These are phyloP conservation scores for Malurus splendens DNA, from an alignment of 2,797 vertebrate genomes.

Conservation along the genomic window DNA sequence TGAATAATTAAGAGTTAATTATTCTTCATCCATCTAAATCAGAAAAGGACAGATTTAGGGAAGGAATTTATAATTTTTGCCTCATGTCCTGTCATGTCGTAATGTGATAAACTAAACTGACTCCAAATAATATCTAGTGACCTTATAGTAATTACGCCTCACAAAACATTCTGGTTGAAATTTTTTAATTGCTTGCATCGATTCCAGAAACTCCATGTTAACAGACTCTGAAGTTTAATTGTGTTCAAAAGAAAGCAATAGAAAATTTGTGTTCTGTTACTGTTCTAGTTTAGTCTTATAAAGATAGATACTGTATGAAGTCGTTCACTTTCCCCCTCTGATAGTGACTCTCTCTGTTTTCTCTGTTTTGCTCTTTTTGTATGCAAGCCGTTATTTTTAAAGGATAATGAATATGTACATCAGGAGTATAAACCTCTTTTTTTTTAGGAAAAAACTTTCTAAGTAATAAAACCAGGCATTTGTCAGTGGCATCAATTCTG, in stretches of 20 bases:
- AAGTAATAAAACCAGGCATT: not conserved
- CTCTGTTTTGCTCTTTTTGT: not conserved
- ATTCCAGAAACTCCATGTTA: conserved; percentile 88
- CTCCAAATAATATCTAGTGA: conserved; percentile 98
- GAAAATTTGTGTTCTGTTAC: conserved; percentile 60
- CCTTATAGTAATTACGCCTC: conserved; percentile 95
- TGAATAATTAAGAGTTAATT: conserved; percentile 99
- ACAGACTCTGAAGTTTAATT: conserved; percentile 80
- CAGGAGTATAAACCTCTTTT: not conserved
- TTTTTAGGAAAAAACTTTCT: not conserved
- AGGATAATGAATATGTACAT: not conserved
- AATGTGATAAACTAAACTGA: conserved; percentile 99
- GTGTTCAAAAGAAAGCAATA: conserved; percentile 69
- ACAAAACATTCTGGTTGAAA: conserved; percentile 90
- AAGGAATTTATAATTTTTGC: conserved; percentile 99
- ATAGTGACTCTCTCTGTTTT: not conserved
- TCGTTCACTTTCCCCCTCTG: not conserved
- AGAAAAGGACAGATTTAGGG: conserved; percentile 98
- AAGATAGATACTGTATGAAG: not conserved
- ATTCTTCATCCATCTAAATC: conserved; percentile 99
- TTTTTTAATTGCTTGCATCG: conserved; percentile 92
- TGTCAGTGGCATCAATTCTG: not conserved
- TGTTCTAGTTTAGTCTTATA: conserved; percentile 31
- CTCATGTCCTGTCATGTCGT: conserved; percentile 92
- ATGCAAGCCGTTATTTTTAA: not conserved